Conservation (phyloP, 2,888 invertebrate genomes). For the Mythimna impura region DNA sequence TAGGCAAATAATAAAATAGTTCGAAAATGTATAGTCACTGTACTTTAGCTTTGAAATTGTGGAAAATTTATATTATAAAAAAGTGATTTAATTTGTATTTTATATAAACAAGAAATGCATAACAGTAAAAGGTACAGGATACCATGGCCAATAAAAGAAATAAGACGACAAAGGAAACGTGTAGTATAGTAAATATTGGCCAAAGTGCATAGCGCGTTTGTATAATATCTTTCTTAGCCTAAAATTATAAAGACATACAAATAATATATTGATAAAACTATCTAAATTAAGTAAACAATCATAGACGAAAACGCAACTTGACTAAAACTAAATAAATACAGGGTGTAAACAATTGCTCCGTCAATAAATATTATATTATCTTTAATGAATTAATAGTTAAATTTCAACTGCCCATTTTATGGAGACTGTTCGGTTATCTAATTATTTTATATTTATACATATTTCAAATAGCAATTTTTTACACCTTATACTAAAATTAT, state of each 20-base stretch:
- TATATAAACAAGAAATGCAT: slow-evolving; percentile 8
- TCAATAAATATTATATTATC: slow-evolving; percentile 58
- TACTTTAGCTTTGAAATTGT: slow-evolving; percentile 9
- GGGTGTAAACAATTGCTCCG: slow-evolving; percentile 81
- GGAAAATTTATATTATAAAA: slow-evolving; percentile 6
- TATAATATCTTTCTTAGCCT: slow-evolving; percentile 34
- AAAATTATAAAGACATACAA: slow-evolving; percentile 66
- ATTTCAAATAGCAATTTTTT: slow-evolving; percentile 79
- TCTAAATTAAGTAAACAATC: slow-evolving; percentile 75
- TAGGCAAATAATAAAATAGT: slow-evolving; percentile 47
- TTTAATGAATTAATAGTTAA: slow-evolving; percentile 49
- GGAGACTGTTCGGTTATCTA: slow-evolving; percentile 66
- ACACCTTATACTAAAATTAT: slow-evolving; percentile 83
- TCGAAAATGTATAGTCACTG: neutral
- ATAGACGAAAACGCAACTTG: slow-evolving; percentile 72
- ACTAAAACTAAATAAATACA: slow-evolving; percentile 80
- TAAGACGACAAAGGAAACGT: neutral
- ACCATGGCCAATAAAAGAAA: neutral
- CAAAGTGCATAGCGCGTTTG: neutral
- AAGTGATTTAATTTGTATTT: neutral
- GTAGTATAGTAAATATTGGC: neutral
- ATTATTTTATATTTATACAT: slow-evolving; percentile 65
- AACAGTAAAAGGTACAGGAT: neutral
- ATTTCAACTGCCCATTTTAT: slow-evolving; percentile 75
- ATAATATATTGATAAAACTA: slow-evolving; percentile 66